Evolutionary conservation across 2,797 vertebrate species (phyloP).

Genomic region (Hypotaenidia okinawae): DNA sequence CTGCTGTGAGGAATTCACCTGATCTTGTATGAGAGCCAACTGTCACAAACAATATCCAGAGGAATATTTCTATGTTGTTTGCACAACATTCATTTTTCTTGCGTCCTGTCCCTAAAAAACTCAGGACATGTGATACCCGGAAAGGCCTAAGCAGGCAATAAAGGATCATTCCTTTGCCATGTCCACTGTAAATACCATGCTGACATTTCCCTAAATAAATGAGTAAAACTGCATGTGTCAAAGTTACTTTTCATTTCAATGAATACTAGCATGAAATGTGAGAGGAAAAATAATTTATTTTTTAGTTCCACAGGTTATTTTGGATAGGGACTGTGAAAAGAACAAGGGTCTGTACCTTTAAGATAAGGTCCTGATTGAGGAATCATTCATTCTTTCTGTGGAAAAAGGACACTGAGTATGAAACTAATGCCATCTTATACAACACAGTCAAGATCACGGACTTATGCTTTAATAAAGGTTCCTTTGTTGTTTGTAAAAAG

Average conservation of each 20-base stretch:
- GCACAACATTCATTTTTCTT: neutral
- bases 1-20: neutral
- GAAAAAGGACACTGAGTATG: neutral
- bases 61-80: neutral
- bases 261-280: neutral
- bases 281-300: neutral
- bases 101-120: neutral
- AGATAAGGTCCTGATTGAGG: neutral
- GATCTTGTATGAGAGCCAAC: neutral
- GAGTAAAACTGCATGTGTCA: neutral
- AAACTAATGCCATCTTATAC: constrained; percentile 40
- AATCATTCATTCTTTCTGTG: neutral
- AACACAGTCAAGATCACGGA: neutral
- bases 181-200: neutral
- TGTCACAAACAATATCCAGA: neutral
- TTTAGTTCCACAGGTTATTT: neutral
- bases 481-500: constrained; percentile 3
- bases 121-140: neutral
- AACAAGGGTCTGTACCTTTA: neutral
- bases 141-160: neutral
- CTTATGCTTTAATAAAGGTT: neutral
- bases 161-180: neutral
- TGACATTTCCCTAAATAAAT: neutral
- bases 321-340: neutral
- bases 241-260: neutral